A percentile compares a stretch with the other conserved stretches of the same genome.
Conservation (phyloP, 1,140 invertebrate genomes). For the Cylas formicarius region DNA sequence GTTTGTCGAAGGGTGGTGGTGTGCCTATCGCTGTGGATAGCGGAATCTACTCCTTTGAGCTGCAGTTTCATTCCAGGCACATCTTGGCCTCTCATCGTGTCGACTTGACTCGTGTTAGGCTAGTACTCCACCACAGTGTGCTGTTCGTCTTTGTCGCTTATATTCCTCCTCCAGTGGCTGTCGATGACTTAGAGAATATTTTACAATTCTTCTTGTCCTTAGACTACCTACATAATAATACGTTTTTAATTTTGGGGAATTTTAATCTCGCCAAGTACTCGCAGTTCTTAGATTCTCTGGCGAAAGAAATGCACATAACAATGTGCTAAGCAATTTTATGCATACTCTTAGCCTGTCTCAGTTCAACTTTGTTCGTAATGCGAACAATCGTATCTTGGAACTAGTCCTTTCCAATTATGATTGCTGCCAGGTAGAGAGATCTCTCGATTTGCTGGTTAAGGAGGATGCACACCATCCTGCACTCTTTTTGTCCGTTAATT, state of each 20-base stretch:
- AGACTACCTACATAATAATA: neutral
- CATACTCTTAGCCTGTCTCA: neutral
- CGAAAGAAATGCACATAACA: neutral
- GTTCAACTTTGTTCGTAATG: neutral
- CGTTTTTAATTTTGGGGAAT: neutral
- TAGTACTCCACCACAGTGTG: no score
- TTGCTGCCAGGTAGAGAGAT: neutral
- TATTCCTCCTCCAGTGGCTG: neutral
- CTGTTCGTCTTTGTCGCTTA: neutral
- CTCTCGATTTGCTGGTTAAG: neutral
- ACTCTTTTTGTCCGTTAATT: neutral
- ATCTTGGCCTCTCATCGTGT: no score
- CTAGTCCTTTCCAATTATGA: neutral
- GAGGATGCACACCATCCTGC: slow-evolving; percentile 5
- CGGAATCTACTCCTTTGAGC: no score
- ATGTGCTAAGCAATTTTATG: neutral
- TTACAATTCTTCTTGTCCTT: neutral
- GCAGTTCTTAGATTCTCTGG: neutral
- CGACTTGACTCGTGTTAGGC: no score
- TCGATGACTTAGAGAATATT: neutral
- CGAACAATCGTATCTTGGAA: neutral
- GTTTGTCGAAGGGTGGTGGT: no score
- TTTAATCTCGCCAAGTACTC: neutral
- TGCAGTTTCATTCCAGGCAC: no score
- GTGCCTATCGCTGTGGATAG: no score